Percentiles rank a stretch among this genome's conserved stretches.
Evolutionary conservation across 2,113 vertebrate genomes (phyloP).

Genomic region (Aphelocoma coerulescens): DNA sequence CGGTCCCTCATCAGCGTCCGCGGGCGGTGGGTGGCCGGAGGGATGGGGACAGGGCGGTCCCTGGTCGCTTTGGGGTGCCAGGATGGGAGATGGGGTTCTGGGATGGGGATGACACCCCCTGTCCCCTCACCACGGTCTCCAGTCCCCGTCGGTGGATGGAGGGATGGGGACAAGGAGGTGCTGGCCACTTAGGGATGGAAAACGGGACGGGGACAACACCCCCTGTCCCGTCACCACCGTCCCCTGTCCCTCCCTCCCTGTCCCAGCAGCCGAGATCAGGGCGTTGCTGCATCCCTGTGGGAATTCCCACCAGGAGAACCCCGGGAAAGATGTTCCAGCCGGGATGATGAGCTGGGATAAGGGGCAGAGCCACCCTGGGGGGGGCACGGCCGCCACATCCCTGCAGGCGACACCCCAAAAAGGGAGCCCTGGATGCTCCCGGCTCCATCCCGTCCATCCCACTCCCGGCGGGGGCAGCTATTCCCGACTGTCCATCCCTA

Average conservation of each 20-base stretch:
- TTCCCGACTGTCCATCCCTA: not conserved
- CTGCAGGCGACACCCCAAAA: not conserved
- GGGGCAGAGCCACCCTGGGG: too few species aligned
- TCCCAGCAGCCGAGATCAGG: not conserved
- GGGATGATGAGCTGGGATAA: not conserved
- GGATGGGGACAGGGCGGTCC: too few species aligned
- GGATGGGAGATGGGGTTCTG: too few species aligned
- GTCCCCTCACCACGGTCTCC: too few species aligned
- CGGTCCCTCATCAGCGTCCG: too few species aligned
- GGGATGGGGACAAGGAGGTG: not conserved
- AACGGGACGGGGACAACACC: not conserved
- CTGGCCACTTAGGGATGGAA: rapidly evolving
- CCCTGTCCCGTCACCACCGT: not conserved
- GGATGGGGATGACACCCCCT: too few species aligned
- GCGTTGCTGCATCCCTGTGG: not conserved
- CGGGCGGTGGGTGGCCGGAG: too few species aligned
- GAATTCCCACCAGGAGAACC: not conserved
- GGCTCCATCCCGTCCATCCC: rapidly evolving
- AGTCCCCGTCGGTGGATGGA: not conserved
- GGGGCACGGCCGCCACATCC: not conserved
- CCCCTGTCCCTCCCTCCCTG: not conserved
- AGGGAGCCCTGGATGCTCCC: rapidly evolving
- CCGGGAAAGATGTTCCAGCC: not conserved
- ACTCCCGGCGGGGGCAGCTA: not conserved
- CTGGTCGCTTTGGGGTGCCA: too few species aligned